A percentile compares a stretch with the other conserved stretches of the same genome.
phyloP scores from a whole-genome alignment of 2,888 invertebrate genomes.

The Miltochrista miniata region DNA sequence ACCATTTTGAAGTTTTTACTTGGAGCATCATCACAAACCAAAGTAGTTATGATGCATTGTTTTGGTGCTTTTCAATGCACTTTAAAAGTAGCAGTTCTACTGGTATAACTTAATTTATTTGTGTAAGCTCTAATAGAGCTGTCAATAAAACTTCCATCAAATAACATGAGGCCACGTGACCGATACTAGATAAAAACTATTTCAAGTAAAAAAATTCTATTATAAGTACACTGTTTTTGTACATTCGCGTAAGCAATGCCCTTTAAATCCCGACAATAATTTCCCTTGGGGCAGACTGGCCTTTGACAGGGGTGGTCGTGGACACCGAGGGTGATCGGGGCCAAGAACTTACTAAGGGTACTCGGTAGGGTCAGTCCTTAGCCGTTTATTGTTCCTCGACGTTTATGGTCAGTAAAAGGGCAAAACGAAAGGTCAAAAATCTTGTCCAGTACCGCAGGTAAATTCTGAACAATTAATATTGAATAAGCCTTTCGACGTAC shows the following conservation, averaged over 20 bases:
- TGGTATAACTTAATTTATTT: too few species aligned
- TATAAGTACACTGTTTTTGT: constrained; percentile 75
- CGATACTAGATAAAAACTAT: constrained; percentile 61
- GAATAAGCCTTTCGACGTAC: constrained; percentile 41
- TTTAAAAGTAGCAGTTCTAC: too few species aligned
- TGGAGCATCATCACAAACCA: too few species aligned
- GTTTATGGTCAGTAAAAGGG: constrained; percentile 81
- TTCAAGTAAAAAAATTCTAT: constrained; percentile 61
- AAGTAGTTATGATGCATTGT: too few species aligned
- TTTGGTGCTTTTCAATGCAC: too few species aligned
- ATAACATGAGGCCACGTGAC: constrained; percentile 59
- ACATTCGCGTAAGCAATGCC: constrained; percentile 76
- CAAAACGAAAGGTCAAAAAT: constrained; percentile 66
- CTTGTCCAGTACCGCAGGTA: constrained; percentile 54
- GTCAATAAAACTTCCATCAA: constrained; percentile 41
- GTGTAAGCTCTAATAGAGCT: constrained; percentile 30
- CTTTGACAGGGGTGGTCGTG: constrained; percentile 79
- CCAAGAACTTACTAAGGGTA: constrained; percentile 72
- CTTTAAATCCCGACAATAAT: constrained; percentile 84
- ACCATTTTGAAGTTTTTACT: too few species aligned
- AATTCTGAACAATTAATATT: constrained; percentile 70
- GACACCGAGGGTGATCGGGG: constrained; percentile 70
- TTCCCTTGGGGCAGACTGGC: constrained; percentile 78
- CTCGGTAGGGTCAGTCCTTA: constrained; percentile 70
- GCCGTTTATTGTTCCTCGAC: constrained; percentile 78